These are phyloP conservation scores for Sebastiscus tertius DNA, from an alignment of 2,797 vertebrate species.

Conservation along the genomic window DNA sequence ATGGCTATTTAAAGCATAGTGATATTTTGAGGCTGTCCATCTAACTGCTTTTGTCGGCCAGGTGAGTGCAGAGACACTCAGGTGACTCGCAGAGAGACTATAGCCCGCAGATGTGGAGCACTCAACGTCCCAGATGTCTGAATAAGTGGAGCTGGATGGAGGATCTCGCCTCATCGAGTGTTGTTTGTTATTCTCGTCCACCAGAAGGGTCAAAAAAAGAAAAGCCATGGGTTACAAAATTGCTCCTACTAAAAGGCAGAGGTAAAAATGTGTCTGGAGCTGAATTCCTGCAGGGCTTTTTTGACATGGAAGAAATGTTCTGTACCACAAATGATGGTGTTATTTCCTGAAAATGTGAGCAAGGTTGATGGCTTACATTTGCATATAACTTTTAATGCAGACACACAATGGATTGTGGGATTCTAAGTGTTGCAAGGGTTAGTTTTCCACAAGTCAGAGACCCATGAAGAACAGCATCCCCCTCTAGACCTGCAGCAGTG, in stretches of 20 bases:
- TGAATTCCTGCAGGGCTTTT: not conserved
- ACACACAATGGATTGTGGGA: not conserved
- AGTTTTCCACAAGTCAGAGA: not conserved
- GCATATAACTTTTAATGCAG: not conserved
- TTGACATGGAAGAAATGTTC: not conserved
- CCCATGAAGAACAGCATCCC: not conserved
- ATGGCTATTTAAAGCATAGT: constrained; percentile 31
- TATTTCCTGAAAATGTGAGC: not conserved
- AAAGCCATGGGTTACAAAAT: not conserved
- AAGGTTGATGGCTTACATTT: not conserved
- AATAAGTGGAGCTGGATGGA: constrained; percentile 6
- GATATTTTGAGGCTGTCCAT: constrained; percentile 26
- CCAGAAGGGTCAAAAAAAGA: not conserved
- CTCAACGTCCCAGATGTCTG: not conserved
- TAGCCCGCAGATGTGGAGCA: constrained; percentile 7
- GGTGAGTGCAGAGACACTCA: constrained; percentile 36
- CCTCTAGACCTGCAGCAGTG: not conserved
- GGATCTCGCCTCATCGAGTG: not conserved
- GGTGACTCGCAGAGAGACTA: not conserved
- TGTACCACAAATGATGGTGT: not conserved
- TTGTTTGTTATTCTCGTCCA: constrained; percentile 23
- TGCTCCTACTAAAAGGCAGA: not conserved
- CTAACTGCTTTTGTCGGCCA: constrained; percentile 6
- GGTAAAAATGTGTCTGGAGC: not conserved
- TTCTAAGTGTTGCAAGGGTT: not conserved